These are phyloP conservation scores for Crocallis elinguaria DNA, from an alignment of 2,888 invertebrate species.

Conservation along the genomic window DNA sequence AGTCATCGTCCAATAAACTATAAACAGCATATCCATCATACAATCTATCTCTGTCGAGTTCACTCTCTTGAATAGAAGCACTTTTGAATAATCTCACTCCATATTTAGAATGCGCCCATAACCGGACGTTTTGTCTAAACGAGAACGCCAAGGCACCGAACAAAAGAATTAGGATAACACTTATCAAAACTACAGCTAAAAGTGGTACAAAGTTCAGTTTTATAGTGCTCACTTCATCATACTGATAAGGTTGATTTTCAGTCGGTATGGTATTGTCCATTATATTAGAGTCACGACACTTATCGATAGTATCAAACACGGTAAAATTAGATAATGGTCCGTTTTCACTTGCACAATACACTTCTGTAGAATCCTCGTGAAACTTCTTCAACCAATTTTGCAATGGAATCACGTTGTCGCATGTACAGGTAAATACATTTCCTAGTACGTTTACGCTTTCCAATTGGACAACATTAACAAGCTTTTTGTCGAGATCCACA, in stretches of 20 bases:
- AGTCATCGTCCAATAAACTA: slow-evolving; percentile 91
- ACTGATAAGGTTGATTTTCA: slow-evolving; percentile 85
- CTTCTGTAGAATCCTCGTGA: slow-evolving; percentile 86
- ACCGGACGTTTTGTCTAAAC: slow-evolving; percentile 90
- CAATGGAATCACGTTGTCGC: slow-evolving; percentile 87
- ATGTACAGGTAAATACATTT: slow-evolving; percentile 92
- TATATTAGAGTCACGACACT: slow-evolving; percentile 76
- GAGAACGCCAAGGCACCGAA: slow-evolving; percentile 89
- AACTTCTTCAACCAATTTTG: slow-evolving; percentile 88
- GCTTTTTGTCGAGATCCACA: slow-evolving; percentile 87
- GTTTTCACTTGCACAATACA: slow-evolving; percentile 86
- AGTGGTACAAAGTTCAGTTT: slow-evolving; percentile 89
- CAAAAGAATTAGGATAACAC: slow-evolving; percentile 89
- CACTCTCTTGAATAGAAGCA: slow-evolving; percentile 82
- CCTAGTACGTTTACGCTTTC: slow-evolving; percentile 88
- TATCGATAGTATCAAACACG: slow-evolving; percentile 77
- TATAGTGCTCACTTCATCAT: slow-evolving; percentile 88
- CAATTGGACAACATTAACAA: slow-evolving; percentile 84
- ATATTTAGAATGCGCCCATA: slow-evolving; percentile 93
- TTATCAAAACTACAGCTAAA: slow-evolving; percentile 89
- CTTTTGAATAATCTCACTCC: slow-evolving; percentile 91
- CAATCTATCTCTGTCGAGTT: slow-evolving; percentile 87
- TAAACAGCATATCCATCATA: slow-evolving; percentile 96
- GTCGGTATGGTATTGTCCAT: slow-evolving; percentile 83
- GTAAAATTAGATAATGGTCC: slow-evolving; percentile 70